Base-by-base conservation (phyloP, 2,888 invertebrate species). In the Pimpla rufipes region DNA sequence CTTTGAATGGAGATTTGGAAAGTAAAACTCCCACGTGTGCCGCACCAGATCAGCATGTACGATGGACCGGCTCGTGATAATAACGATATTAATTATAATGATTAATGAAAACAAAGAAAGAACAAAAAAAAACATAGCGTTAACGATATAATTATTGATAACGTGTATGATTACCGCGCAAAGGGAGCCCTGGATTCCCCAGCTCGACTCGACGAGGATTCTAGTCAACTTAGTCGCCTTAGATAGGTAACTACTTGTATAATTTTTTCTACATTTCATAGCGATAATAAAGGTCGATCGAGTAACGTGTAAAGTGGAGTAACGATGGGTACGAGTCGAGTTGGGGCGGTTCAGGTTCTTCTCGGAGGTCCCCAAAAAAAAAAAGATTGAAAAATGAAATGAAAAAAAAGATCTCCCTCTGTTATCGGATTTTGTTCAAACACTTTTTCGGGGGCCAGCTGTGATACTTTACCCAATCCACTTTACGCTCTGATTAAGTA, bases 221-320 rank as follows among this genome's bases (percentile, higher is more conserved):
- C 74, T 86, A 84, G 85, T 74, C 73, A 71, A 83, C 77, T 85
- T 80, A 79, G 85, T 85, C 80, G 85, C 85, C 85, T 89, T 90
- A 88, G 88, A 83, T 90, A 87, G 87, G 88, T 88, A 85, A 79
- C 70, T 77, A 80, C 88, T 90, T 90, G 89, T 91, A 89, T 91
- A 89, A 90, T 92, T 92, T 91, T 92, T 91, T 91, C 89, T 91
- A 92, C 90, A 86, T 90, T 90, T 90, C 87, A 89, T 81, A 85
- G 81, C 74, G 81, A 81, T 81, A 75, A 83, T 40, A 68, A 57
- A 50, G 8, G 45, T 73, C 59, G 75, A 76, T 35, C 37, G 50
- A 52, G 45, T 59, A 84, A 75, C 75, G 77, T 77, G 79, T 71
- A 76, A 52, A 42, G 66, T 84, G 80, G 62, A 68, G 59, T 76